Conservation (phyloP, 2,888 invertebrate species). For the Eudasyphora cyanicolor region DNA sequence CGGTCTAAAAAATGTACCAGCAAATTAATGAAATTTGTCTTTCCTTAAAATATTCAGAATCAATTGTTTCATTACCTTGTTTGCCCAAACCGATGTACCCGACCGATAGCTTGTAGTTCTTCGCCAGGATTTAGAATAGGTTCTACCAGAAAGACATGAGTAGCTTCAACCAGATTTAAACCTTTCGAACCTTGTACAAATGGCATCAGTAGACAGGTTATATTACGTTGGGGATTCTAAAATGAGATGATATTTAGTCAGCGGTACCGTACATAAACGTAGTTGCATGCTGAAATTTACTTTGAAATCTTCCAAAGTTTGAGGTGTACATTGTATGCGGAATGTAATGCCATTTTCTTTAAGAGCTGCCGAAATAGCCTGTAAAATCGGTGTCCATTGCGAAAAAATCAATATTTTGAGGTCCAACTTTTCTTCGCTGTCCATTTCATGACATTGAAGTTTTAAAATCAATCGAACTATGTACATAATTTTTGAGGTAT, state of each 20-base stretch:
- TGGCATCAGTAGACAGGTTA: slow-evolving; percentile 85
- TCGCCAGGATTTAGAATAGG: slow-evolving; percentile 87
- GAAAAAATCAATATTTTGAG: slow-evolving; percentile 88
- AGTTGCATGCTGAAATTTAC: too few species aligned
- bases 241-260: background rate
- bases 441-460: slow-evolving; percentile 77
- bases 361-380: slow-evolving; percentile 73
- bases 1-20: slow-evolving; percentile 73
- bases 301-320: slow-evolving; percentile 81
- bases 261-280: background rate
- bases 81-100: slow-evolving; percentile 90
- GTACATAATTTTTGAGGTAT: slow-evolving; percentile 86
- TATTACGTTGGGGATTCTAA: slow-evolving; percentile 77
- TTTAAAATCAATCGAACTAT: slow-evolving; percentile 83
- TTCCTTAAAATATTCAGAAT: background rate
- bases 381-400: slow-evolving; percentile 80
- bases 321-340: slow-evolving; percentile 75
- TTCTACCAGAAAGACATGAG: slow-evolving; percentile 88
- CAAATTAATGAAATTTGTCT: slow-evolving; percentile 9
- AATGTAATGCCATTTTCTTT: slow-evolving; percentile 71
- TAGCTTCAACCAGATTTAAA: slow-evolving; percentile 89
- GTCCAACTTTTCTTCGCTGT: slow-evolving; percentile 79
- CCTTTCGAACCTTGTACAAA: slow-evolving; percentile 87
- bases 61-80: slow-evolving; percentile 81
- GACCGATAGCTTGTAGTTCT: slow-evolving; percentile 88